A percentile compares a stretch with the other conserved stretches of the same genome.
These are phyloP conservation scores for Lerema accius DNA, from an alignment of 1,140 invertebrate species.

Conservation along the genomic window DNA sequence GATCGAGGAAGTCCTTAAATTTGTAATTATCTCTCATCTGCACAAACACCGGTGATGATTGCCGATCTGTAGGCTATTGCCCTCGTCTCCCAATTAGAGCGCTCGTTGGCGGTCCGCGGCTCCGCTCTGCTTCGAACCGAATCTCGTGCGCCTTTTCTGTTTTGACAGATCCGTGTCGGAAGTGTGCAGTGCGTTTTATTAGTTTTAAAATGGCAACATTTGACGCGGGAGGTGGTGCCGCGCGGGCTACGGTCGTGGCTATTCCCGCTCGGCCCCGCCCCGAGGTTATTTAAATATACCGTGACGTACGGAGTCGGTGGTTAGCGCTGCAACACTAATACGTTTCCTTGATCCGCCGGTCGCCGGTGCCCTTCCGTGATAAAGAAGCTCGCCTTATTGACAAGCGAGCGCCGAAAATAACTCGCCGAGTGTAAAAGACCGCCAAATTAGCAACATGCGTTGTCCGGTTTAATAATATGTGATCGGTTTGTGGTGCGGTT, in stretches of 20 bases:
- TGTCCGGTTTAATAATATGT: neutral
- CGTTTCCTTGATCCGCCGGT: slow-evolving; percentile 65
- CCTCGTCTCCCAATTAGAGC: slow-evolving; percentile 52
- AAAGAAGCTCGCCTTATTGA: slow-evolving; percentile 54
- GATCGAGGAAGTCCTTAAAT: slow-evolving; percentile 19
- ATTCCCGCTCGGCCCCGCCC: slow-evolving; percentile 56
- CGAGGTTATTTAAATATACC: slow-evolving; percentile 70
- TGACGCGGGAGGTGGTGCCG: slow-evolving; percentile 55
- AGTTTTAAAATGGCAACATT: slow-evolving; percentile 49
- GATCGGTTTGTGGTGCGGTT: neutral
- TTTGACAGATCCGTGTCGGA: slow-evolving; percentile 25
- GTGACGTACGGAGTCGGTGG: slow-evolving; percentile 52
- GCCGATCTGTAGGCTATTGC: slow-evolving; percentile 50
- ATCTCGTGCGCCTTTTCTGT: slow-evolving; percentile 23
- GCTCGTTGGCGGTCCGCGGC: slow-evolving; percentile 52
- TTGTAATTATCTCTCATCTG: slow-evolving; percentile 17
- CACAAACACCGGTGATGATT: slow-evolving; percentile 42
- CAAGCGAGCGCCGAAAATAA: slow-evolving; percentile 38
- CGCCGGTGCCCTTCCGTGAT: slow-evolving; percentile 61
- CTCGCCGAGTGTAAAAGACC: slow-evolving; percentile 41
- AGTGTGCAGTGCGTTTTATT: slow-evolving; percentile 36
- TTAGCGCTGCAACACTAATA: slow-evolving; percentile 51
- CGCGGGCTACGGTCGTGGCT: slow-evolving; percentile 55
- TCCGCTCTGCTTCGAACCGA: slow-evolving; percentile 20
- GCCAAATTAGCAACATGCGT: slow-evolving; percentile 23